phyloP scores from a whole-genome alignment of 2,888 invertebrate species.

The Pteria penguin region DNA sequence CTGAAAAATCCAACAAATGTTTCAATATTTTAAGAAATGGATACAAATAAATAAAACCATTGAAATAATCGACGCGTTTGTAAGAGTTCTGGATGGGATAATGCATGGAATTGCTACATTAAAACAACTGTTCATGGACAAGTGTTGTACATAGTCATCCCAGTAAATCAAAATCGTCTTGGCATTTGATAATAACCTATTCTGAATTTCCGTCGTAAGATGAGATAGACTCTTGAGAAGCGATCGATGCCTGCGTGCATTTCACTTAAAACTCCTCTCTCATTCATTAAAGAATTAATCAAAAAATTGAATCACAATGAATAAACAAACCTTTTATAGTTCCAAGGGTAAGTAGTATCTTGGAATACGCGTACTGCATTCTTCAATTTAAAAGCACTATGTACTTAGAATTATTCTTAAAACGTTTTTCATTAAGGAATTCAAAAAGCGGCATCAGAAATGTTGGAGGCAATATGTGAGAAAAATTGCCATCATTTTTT shows the following conservation, averaged over 20 bases:
- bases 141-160: not conserved
- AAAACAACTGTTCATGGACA: slow-evolving; percentile 26
- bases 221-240: not conserved
- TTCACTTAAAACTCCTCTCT: not conserved
- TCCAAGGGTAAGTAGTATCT: too few relatives aligned
- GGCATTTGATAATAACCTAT: slow-evolving; percentile 24
- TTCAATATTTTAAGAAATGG: not conserved
- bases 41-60: not conserved
- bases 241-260: not conserved
- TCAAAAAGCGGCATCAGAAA: too few relatives aligned
- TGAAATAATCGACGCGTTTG: not conserved
- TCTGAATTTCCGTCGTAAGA: slow-evolving; percentile 21
- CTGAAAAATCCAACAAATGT: not conserved
- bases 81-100: not conserved
- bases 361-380: too few relatives aligned
- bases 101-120: slow-evolving; percentile 15
- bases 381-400: too few relatives aligned
- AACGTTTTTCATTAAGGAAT: too few relatives aligned
- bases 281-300: not conserved
- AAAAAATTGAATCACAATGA: not conserved
- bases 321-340: too few relatives aligned
- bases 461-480: too few relatives aligned
- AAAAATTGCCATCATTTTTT: too few relatives aligned
- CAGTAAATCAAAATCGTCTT: slow-evolving; percentile 30
- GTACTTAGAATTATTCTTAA: too few relatives aligned